Evolutionary conservation across 2,113 vertebrate species (phyloP), one percentile per base, ranked within the genome.

Genomic region (Chionomys nivalis): DNA sequence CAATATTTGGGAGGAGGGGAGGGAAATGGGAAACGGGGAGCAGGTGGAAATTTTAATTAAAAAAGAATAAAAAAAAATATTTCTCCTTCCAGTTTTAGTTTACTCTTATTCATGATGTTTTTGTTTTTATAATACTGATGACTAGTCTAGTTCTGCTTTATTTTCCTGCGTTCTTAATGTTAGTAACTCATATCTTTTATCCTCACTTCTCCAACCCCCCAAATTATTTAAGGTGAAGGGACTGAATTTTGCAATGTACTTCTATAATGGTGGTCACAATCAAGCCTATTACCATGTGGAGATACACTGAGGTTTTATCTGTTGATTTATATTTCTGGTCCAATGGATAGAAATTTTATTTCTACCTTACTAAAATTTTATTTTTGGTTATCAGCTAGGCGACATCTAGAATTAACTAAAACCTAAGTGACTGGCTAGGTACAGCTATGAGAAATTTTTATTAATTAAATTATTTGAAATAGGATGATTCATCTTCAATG

Each of bases 191-290:
- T 49, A 77, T 49, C 3, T 31, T 78, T 21, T 78, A 78, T 52
- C 17, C 28, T 36, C 47, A 21, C 26, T 68, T 1, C 28, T 49
- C 44, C 3, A 52, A 9, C 0, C 31, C 77, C 28, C 31, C 17
- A 33, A 52, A 78, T 52, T 21, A 19, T 19, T 78, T 52, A 78
- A 78, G 77, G 31, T 68, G 4, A 52, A 78, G 16, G 31, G 17
- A 36, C 28, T 33, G 3, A 8, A 52, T 52, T 23, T n/a, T 13
- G 10, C n/a, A n/a, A 12, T 55, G 2, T 81, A 55, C 49, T 81
- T 2, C 55, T 23, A 58, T 3, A n/a, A n/a, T n/a, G 19, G 19
- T 9, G 5, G 0, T 17, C 19, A 5, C 36, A n/a, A n/a, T 36
- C 19, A 55, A n/a, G 33, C 2, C 5, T 55, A 52, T 0, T 55